Base-by-base conservation (phyloP, 2,113 vertebrate genomes). In the Pelobates fuscus region DNA sequence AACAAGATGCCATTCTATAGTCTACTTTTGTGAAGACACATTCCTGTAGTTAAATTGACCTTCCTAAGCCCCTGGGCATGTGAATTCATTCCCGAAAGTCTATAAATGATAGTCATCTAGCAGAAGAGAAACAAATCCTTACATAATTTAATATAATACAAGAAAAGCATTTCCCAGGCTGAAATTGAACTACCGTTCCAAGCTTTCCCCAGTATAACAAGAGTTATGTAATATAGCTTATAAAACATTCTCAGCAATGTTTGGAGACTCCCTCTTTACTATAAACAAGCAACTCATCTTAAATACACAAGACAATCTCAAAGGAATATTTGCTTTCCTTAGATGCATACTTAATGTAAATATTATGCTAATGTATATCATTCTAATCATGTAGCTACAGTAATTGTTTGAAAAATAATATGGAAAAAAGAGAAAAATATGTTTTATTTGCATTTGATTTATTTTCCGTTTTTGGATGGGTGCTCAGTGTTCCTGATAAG, bases 231-330 rank as follows among this genome's bases (percentile, higher is more conserved):
- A 37, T 27, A 43, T n/a, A 8, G 27, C n/a, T 63, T 49, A 63
- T n/a, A n/a, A n/a, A n/a, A 63, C 37, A 44, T 54, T 72, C 44
- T 44, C 59, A 72, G 70, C n/a, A 54, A 20, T 52, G 11, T 7
- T 63, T 37, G 30, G 5, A 25, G 27, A 62, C 43, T 72, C 26
- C 27, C 44, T 49, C 24, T 1, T 60, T 20, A 26, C 32, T 63
- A 14, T 24, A 62, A 72, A 72, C 44, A 32, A 12, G 46, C 17
- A 46, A 58, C 29, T 46, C 5, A 30, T 24, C 18, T 32, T 30
- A 41, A 60, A 60, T 59, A 44, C 23, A 2, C 18, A 54, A 17
- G 23, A 55, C 11, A 30, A 68, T 32, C 52, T 49, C 49, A 21
- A 58, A 24, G 32, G 23, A 14, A 27, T 27, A n/a, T 70, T 7